Evolutionary conservation across 2,797 vertebrate species (phyloP).

Genomic region (Mormyrus proboscirostris): DNA sequence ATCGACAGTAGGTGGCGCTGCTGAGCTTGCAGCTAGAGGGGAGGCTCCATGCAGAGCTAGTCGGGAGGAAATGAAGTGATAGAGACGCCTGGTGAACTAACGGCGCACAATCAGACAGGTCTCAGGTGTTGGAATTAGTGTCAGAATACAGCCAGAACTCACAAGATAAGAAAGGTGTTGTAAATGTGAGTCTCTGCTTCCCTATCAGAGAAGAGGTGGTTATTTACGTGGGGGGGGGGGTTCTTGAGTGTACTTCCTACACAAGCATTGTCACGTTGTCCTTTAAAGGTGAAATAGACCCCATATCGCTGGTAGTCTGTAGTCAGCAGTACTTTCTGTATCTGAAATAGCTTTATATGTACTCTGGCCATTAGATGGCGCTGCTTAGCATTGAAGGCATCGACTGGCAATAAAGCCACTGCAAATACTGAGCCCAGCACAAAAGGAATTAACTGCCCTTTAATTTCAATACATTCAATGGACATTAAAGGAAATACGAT

Average conservation of each 20-base stretch:
- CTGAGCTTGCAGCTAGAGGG: background rate
- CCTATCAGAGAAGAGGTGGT: background rate
- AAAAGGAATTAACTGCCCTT: background rate
- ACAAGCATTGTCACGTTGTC: background rate
- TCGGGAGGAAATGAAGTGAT: background rate
- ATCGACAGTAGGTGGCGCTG: background rate
- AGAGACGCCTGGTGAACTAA: background rate
- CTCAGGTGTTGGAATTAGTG: background rate
- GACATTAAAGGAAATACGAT: background rate
- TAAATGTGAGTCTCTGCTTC: background rate
- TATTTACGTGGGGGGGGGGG: background rate
- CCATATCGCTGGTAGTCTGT: background rate
- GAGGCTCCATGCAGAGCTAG: background rate
- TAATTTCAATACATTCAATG: background rate
- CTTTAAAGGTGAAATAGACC: background rate
- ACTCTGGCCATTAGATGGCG: background rate
- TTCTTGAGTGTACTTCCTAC: background rate
- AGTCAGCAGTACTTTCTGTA: background rate
- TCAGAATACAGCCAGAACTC: background rate
- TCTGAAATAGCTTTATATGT: background rate
- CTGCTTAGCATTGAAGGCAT: background rate
- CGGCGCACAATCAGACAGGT: background rate
- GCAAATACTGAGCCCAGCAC: background rate
- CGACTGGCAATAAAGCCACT: background rate
- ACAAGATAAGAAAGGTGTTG: background rate